A percentile compares a stretch with the other conserved stretches of the same genome.
phyloP scores from a whole-genome alignment of 2,797 vertebrate species.

The Sebastes goodei region DNA sequence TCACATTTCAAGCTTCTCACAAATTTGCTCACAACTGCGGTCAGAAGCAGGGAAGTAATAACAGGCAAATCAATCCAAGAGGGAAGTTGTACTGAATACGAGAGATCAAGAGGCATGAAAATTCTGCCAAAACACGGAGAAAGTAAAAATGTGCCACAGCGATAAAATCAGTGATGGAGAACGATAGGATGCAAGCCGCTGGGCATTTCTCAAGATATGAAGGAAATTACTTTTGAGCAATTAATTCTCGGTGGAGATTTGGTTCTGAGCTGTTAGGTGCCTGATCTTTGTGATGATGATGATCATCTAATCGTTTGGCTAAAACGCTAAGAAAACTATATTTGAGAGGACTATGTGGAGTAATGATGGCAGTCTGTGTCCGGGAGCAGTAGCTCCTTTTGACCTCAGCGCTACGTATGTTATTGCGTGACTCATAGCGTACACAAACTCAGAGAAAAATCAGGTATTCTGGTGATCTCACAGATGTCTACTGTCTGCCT shows the following conservation, averaged over 20 bases:
- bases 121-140: conserved; percentile 22
- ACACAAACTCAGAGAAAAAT: neutral
- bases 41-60: conserved; percentile 48
- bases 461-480: neutral
- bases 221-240: conserved; percentile 48
- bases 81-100: conserved; percentile 21
- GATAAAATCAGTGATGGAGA: conserved; percentile 45
- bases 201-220: conserved; percentile 30
- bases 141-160: neutral
- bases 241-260: conserved; percentile 49
- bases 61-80: conserved; percentile 51
- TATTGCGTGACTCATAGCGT: neutral
- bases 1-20: conserved; percentile 48
- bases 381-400: neutral
- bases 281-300: conserved; percentile 24
- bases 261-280: conserved; percentile 45
- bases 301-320: conserved; percentile 15
- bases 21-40: conserved; percentile 53
- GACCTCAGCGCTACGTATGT: neutral
- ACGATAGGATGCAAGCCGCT: conserved; percentile 23
- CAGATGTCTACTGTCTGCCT: neutral
- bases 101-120: conserved; percentile 4
- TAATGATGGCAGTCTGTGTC: neutral
- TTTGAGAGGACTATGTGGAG: neutral
- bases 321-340: conserved; percentile 7